Evolutionary conservation across 2,113 vertebrate genomes (phyloP), one percentile per base, ranked within the genome.

Genomic region (Petaurus breviceps): DNA sequence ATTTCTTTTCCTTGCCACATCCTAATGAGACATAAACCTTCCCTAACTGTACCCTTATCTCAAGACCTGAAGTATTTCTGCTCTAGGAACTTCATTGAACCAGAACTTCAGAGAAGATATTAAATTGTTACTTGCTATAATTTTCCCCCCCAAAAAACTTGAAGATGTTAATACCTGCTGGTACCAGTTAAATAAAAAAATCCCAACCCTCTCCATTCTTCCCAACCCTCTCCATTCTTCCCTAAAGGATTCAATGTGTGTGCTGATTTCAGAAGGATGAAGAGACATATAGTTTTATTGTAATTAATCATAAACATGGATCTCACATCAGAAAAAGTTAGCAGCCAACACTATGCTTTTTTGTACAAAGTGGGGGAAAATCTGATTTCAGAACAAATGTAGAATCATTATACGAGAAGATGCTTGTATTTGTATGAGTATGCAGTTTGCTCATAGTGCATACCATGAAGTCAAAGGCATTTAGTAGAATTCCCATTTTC

Each of bases 391-490:
- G 90, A 84, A 90, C 25, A 55, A 61, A 92, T 24, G 24, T 53
- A 90, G 92, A 53, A 94, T 26, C 26, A 91, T 93, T 84, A 84
- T n/a, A 50, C 28, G 37, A 51, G 37, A 90, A 92, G 43, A 31
- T 49, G 0, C 2, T 95, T 24, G 77, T 96, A 50, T 95, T 91
- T 90, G 97, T 95, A 94, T 96, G 96, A 98, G 95, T 91, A 96
- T 97, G 50, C 54, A 92, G 90, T 92, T 0, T 61, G 52, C 68
- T 89, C 77, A 93, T 90, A 25, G 12, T 90, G 91, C 90, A 96
- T 93, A 55, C 26, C 25, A 52, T 31, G 16, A 92, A 95, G 55
- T 16, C 28, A 31, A 93, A 90, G 50, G 61, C 2, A 25, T 25
- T 89, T 92, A 51, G 89, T 53, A 49, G 93, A 96, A 96, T 96